These are phyloP conservation scores for Lanistes nyassanus DNA, from an alignment of 1,140 invertebrate genomes.

Conservation along the genomic window DNA sequence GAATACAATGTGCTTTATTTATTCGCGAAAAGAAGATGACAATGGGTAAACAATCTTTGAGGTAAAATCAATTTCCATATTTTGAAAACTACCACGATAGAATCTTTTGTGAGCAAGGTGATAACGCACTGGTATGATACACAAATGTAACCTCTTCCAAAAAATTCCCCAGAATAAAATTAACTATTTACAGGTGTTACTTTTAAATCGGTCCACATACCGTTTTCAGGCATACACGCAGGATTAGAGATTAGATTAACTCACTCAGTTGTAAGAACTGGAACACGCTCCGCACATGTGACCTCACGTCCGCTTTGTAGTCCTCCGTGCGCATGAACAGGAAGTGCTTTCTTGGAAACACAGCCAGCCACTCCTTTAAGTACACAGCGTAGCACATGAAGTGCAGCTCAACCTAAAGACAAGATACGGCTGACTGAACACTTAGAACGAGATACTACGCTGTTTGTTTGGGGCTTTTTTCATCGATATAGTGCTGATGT, in stretches of 20 bases:
- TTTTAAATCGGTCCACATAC: neutral
- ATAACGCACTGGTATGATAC: neutral
- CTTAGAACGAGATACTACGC: too few relatives aligned
- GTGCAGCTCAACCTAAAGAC: constrained; percentile 31
- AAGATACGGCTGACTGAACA: too few relatives aligned
- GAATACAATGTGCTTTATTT: too few relatives aligned
- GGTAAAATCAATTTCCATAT: too few relatives aligned
- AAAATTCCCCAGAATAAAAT: neutral
- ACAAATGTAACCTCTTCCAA: neutral
- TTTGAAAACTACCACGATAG: neutral
- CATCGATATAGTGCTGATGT: too few relatives aligned
- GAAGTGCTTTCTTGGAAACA: constrained; percentile 34
- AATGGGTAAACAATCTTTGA: too few relatives aligned
- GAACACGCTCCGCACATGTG: neutral
- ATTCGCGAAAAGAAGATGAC: too few relatives aligned
- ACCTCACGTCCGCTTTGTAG: constrained; percentile 2
- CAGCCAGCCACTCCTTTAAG: constrained; percentile 31
- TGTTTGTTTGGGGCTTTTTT: too few relatives aligned
- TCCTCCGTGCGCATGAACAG: constrained; percentile 82
- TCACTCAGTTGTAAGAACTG: constrained; percentile 1
- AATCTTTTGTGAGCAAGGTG: neutral
- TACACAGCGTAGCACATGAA: constrained; percentile 29
- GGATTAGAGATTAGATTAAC: too few relatives aligned
- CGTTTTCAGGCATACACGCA: neutral
- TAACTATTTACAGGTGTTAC: neutral